Evolutionary conservation across 2,113 vertebrate genomes (phyloP).

Genomic region (Nothoprocta perdicaria): DNA sequence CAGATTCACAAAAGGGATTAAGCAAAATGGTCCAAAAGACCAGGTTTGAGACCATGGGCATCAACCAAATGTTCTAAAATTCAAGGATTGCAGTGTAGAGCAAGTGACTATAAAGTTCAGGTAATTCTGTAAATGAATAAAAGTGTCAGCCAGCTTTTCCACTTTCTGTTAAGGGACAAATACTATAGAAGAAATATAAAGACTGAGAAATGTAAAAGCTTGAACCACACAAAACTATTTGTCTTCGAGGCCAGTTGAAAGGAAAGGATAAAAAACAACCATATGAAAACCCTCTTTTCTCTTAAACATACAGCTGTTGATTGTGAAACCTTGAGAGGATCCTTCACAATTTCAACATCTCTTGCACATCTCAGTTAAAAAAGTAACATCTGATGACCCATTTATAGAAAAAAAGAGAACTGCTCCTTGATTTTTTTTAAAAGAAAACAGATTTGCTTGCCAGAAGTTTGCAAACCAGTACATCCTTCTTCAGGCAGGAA

Average conservation of each 20-base stretch:
- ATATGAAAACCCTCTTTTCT: not conserved
- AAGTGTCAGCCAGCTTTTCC: not conserved
- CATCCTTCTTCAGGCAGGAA: constrained; percentile 59
- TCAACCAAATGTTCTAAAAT: not conserved
- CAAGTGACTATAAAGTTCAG: not conserved
- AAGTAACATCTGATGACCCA: constrained; percentile 41
- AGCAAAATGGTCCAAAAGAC: not conserved
- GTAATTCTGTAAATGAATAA: not conserved
- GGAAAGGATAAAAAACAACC: not conserved
- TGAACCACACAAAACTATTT: not conserved
- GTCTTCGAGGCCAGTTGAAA: not conserved
- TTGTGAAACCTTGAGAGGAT: constrained; percentile 63
- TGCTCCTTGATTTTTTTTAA: not conserved
- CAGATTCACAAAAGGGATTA: not conserved
- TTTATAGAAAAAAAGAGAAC: constrained; percentile 71
- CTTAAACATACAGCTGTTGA: not conserved
- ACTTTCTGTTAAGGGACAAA: not conserved
- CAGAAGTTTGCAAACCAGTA: constrained; percentile 12
- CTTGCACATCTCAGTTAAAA: constrained; percentile 7
- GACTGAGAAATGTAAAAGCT: not conserved
- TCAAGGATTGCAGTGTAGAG: not conserved
- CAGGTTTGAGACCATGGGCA: not conserved
- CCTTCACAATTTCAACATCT: constrained; percentile 64
- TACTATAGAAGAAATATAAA: not conserved
- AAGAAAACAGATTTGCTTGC: constrained; percentile 24